Conservation (phyloP, 2,797 vertebrate genomes). For the Ctenopoma multispine region DNA sequence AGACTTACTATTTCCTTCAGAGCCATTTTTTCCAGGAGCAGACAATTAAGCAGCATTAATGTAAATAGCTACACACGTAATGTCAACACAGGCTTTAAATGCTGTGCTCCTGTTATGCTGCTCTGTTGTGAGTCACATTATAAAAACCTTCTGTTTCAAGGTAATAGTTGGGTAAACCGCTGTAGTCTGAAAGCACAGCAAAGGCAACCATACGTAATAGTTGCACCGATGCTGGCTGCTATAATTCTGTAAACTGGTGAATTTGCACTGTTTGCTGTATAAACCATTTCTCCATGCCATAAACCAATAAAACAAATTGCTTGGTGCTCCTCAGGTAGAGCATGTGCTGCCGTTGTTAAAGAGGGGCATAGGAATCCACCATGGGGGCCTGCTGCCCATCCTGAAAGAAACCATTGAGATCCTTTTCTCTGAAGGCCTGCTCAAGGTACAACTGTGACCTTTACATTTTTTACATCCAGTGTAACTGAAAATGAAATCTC, state of each 20-base stretch:
- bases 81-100: constrained; percentile 16
- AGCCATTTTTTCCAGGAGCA: constrained; percentile 12
- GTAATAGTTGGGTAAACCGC: constrained; percentile 28
- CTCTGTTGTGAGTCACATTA: constrained; percentile 19
- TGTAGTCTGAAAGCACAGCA: constrained; percentile 3
- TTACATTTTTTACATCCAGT: neutral
- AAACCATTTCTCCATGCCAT: neutral
- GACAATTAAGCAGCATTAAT: constrained; percentile 4
- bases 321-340: constrained; percentile 87
- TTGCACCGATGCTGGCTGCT: neutral
- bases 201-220: constrained; percentile 1
- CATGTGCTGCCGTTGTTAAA: constrained; percentile 97
- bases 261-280: neutral
- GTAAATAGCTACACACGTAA: constrained; percentile 19
- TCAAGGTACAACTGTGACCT: constrained; percentile 86
- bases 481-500: neutral
- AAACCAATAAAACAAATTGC: neutral
- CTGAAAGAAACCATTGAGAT: constrained; percentile 99
- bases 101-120: constrained; percentile 26
- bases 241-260: neutral
- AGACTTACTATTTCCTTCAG: neutral
- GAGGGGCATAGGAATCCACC: constrained; percentile 96
- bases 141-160: constrained; percentile 35
- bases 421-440: constrained; percentile 95
- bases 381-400: constrained; percentile 95